phyloP scores from a whole-genome alignment of 2,888 invertebrate species.

The Ophion slaviceki region DNA sequence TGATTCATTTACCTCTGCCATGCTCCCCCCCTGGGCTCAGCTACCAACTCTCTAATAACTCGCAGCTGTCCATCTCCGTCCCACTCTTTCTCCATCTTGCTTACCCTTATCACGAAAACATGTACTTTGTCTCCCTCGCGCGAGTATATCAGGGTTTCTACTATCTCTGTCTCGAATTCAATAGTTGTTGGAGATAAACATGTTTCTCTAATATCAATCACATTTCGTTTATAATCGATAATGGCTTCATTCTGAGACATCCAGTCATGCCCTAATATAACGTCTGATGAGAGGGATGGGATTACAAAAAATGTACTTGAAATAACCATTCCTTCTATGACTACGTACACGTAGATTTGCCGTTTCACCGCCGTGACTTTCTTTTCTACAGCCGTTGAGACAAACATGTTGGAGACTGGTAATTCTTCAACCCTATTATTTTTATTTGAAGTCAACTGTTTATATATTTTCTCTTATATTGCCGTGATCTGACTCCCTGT shows the following conservation, averaged over 20 bases:
- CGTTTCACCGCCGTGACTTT: background rate
- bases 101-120: background rate
- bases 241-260: background rate
- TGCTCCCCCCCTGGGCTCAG: background rate
- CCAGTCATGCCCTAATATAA: conserved; percentile 11
- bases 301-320: background rate
- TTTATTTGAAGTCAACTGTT: background rate
- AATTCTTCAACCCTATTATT: background rate
- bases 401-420: background rate
- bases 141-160: background rate
- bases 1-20: too few relatives aligned
- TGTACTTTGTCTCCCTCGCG: background rate
- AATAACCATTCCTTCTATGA: background rate
- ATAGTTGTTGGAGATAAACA: background rate
- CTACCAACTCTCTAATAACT: background rate
- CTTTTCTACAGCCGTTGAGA: conserved; percentile 5
- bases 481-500: conserved; percentile 48
- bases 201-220: conserved; percentile 2
- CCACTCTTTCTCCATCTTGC: background rate
- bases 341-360: background rate
- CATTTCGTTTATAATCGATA: background rate
- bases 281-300: background rate
- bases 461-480: conserved; percentile 29
- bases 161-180: background rate
- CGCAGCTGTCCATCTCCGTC: background rate